Evolutionary conservation across 2,888 invertebrate species (phyloP).

Genomic region (Phorcus lineatus): DNA sequence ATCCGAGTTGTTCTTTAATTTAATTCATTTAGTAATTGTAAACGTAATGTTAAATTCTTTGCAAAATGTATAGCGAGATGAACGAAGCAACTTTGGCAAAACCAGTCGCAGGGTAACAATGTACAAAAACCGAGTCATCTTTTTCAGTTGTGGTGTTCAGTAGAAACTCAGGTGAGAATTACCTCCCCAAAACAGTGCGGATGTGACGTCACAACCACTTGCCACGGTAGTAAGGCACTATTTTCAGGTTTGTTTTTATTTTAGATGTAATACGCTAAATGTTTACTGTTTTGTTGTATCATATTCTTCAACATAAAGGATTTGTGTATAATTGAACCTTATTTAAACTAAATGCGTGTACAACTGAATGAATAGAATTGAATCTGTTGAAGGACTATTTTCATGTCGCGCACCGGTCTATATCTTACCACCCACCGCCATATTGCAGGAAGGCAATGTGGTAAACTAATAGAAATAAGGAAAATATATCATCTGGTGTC

Average conservation of each 20-base stretch:
- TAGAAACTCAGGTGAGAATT: neutral
- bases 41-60: too few relatives aligned
- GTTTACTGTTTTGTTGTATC: too few relatives aligned
- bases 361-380: neutral
- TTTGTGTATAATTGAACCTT: too few relatives aligned
- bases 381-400: neutral
- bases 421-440: constrained; percentile 1
- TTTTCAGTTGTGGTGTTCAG: too few relatives aligned
- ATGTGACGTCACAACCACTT: constrained; percentile 56
- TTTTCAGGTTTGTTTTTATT: constrained; percentile 30
- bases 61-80: too few relatives aligned
- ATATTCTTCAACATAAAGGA: too few relatives aligned
- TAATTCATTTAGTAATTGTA: too few relatives aligned
- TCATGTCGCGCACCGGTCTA: neutral
- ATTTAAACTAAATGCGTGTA: too few relatives aligned
- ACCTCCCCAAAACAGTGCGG: constrained; percentile 23
- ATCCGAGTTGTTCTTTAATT: too few relatives aligned
- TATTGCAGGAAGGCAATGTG: constrained; percentile 10
- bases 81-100: too few relatives aligned
- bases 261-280: neutral
- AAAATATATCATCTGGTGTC: neutral
- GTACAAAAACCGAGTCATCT: too few relatives aligned
- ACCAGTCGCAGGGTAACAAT: too few relatives aligned
- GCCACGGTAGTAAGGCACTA: constrained; percentile 46
- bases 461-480: neutral